Base-by-base conservation (phyloP, 2,797 vertebrate species). In the Molossus molossus region DNA sequence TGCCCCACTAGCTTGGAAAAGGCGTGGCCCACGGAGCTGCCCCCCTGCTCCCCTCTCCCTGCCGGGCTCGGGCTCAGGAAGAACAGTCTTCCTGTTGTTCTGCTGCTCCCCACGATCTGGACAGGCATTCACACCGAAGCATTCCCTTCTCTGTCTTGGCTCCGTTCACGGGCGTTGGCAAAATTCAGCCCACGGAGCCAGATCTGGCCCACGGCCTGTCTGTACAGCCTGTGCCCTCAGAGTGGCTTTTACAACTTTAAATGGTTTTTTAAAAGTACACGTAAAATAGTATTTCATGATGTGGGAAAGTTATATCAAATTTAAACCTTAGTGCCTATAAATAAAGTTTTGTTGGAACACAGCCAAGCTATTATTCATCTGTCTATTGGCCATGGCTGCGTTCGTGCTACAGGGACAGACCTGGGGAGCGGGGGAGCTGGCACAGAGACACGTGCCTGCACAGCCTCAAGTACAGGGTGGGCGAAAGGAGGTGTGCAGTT, bases 11-110 rank as follows among this genome's bases (percentile, higher is more conserved):
- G 27, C 23, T 89, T 27, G 27, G 90, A 50, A 53, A 37, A 67
- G 15, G 15, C 37, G 0, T 1, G 5, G 5, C n/a, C 25, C 57
- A 0, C 21, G 17, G 8, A 27, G 11, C 33, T 7, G 4, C 37
- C 5, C 11, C 69, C 50, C 6, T 2, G 21, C 5, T 23, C 4
- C 6, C 25, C 5, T 33, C 18, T 69, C 53, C 53, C 69, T n/a
- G 25, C 27, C 6, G 2, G 33, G 20, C 21, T 29, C 55, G 55
- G 14, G 20, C 29, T 72, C 5, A n/a, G 69, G 13, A 33, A 21
- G 62, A 62, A 37, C 0, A 6, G 33, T 50, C 29, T 25, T 64
- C 15, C 53, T 64, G 1, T 69, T 57, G 1, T 5, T 23, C 33
- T 1, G 29, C 45, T 29, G 21, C 57, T 55, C 0, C 79, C 40